Percentiles rank a stretch among this genome's conserved stretches.
Conservation (phyloP, 2,888 invertebrate genomes). For the Falcaria lacertinaria region DNA sequence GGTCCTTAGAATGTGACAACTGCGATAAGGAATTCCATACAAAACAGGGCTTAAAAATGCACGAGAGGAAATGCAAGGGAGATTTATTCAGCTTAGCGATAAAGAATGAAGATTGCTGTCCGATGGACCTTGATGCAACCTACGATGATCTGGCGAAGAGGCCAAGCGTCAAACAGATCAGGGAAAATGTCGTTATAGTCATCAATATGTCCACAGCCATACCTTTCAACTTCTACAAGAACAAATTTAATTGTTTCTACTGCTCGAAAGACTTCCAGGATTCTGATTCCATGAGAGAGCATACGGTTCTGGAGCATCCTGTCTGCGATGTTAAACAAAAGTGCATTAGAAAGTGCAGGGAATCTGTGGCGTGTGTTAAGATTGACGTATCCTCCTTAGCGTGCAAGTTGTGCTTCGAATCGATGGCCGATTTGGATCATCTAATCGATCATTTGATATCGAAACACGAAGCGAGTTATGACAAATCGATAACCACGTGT, state of each 20-base stretch:
- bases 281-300: slow-evolving; percentile 61
- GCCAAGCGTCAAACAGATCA: slow-evolving; percentile 64
- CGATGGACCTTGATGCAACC: slow-evolving; percentile 53
- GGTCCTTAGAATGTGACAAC: slow-evolving; percentile 57
- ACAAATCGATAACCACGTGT: slow-evolving; percentile 63
- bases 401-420: slow-evolving; percentile 65
- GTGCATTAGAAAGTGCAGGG: slow-evolving; percentile 65
- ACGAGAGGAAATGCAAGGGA: slow-evolving; percentile 58
- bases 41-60: slow-evolving; percentile 66
- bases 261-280: slow-evolving; percentile 69
- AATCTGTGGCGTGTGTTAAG: slow-evolving; percentile 69
- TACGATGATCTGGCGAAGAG: slow-evolving; percentile 47
- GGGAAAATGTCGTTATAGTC: slow-evolving; percentile 63
- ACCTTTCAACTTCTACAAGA: slow-evolving; percentile 71
- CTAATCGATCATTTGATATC: slow-evolving; percentile 61
- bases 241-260: slow-evolving; percentile 71
- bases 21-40: slow-evolving; percentile 68
- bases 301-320: slow-evolving; percentile 60
- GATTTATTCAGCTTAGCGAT: slow-evolving; percentile 43
- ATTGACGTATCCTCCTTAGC: slow-evolving; percentile 61
- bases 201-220: slow-evolving; percentile 72
- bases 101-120: slow-evolving; percentile 52
- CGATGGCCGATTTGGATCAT: slow-evolving; percentile 49
- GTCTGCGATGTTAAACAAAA: slow-evolving; percentile 61
- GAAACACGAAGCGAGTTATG: slow-evolving; percentile 63